These are phyloP conservation scores for Papilio machaon DNA, from an alignment of 1,140 invertebrate genomes.

Conservation along the genomic window DNA sequence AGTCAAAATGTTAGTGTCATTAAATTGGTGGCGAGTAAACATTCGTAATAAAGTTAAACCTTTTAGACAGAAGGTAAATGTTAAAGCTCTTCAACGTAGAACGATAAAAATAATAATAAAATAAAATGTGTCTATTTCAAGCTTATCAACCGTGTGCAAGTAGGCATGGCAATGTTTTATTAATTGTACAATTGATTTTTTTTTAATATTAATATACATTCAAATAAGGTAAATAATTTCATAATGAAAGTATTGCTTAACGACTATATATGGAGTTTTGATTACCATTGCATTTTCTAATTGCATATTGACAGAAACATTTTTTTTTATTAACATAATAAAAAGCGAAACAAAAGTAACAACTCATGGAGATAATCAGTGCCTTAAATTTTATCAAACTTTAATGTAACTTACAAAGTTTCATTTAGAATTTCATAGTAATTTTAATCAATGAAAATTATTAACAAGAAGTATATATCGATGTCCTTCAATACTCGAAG, in stretches of 20 bases:
- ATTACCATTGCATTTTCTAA: too few relatives aligned
- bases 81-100: conserved; percentile 13
- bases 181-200: not conserved
- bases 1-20: too few relatives aligned
- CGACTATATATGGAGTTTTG: too few relatives aligned
- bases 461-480: not conserved
- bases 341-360: too few relatives aligned
- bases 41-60: not conserved
- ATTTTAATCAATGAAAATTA: not conserved
- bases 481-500: not conserved
- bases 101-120: conserved; percentile 15
- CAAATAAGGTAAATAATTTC: too few relatives aligned
- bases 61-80: conserved; percentile 21
- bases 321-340: too few relatives aligned
- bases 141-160: not conserved
- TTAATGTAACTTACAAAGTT: not conserved
- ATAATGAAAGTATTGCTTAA: too few relatives aligned
- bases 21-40: not conserved
- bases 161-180: not conserved
- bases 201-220: too few relatives aligned
- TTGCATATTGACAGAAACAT: too few relatives aligned
- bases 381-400: too few relatives aligned
- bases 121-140: conserved; percentile 1
- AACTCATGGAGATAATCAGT: too few relatives aligned
- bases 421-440: not conserved